These are phyloP conservation scores for Danio jaintianensis DNA, from an alignment of 2,797 vertebrate species.

Conservation along the genomic window DNA sequence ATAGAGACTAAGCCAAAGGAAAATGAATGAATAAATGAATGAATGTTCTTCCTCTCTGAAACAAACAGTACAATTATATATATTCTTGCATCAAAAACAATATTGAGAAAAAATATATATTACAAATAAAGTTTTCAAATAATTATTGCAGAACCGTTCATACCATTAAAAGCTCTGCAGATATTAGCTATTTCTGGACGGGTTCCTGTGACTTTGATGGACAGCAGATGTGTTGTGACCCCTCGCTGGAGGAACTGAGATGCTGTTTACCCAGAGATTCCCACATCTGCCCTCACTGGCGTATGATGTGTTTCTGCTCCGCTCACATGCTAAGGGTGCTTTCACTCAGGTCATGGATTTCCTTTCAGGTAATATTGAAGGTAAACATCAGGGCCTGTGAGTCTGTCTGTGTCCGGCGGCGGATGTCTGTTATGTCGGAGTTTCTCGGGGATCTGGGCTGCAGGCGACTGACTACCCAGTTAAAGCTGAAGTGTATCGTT, in stretches of 20 bases:
- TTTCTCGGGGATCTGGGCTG: conserved; percentile 16
- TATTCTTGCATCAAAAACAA: too few species aligned
- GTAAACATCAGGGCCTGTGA: conserved; percentile 40
- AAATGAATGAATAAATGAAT: too few species aligned
- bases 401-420: conserved; percentile 8
- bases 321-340: conserved; percentile 29
- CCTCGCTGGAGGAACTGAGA: conserved; percentile 3
- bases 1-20: too few species aligned
- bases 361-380: conserved; percentile 34
- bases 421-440: conserved; percentile 6
- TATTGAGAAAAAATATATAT: too few species aligned
- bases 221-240: conserved; percentile 15
- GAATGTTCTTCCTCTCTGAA: too few species aligned
- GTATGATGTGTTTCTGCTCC: conserved; percentile 21
- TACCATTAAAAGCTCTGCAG: background rate
- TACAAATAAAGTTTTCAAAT: too few species aligned
- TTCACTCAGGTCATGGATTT: conserved; percentile 28
- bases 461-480: background rate
- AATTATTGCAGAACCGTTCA: too few species aligned
- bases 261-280: conserved; percentile 27
- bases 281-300: background rate
- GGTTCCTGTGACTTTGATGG: background rate
- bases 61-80: too few species aligned
- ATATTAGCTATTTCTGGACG: background rate
- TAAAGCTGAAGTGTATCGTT: conserved; percentile 10